Percentiles rank a stretch among this genome's conserved stretches.
Conservation (phyloP, 2,888 invertebrate genomes). For the Baccha elongata region DNA sequence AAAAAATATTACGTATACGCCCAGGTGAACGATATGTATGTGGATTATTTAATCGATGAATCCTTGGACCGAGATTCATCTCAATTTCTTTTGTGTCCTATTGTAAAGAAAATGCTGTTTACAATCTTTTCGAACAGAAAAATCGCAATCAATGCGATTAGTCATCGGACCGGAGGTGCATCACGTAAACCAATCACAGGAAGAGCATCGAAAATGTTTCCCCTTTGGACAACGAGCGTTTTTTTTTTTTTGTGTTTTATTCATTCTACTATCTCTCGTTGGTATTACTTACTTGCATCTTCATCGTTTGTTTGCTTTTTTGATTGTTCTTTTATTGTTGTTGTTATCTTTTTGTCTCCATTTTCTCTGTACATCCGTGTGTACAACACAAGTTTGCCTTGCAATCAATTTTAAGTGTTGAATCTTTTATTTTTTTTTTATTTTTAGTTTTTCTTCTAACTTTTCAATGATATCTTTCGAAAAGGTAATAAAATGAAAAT, state of each 20-base stretch:
- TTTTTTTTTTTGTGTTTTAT: conserved; percentile 5
- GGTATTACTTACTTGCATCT: conserved; percentile 37
- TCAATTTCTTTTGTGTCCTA: conserved; percentile 37
- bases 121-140: conserved; percentile 66
- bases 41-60: conserved; percentile 62
- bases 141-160: conserved; percentile 72
- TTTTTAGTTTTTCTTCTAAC: neutral
- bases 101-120: conserved; percentile 53
- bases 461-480: conserved; percentile 11
- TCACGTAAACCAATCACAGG: conserved; percentile 73
- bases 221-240: conserved; percentile 4
- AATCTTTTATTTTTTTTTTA: neutral
- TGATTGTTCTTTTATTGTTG: conserved; percentile 34
- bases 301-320: conserved; percentile 50
- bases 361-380: neutral
- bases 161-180: conserved; percentile 65
- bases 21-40: conserved; percentile 36
- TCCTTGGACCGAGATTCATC: conserved; percentile 65
- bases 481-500: conserved; percentile 58
- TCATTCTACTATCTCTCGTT: too few species aligned
- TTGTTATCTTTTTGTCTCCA: conserved; percentile 21
- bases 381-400: neutral
- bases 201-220: conserved; percentile 51
- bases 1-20: conserved; percentile 49
- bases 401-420: conserved; percentile 58